Conservation (phyloP, 2,888 invertebrate genomes). For the Drosophila flavopinicola region DNA sequence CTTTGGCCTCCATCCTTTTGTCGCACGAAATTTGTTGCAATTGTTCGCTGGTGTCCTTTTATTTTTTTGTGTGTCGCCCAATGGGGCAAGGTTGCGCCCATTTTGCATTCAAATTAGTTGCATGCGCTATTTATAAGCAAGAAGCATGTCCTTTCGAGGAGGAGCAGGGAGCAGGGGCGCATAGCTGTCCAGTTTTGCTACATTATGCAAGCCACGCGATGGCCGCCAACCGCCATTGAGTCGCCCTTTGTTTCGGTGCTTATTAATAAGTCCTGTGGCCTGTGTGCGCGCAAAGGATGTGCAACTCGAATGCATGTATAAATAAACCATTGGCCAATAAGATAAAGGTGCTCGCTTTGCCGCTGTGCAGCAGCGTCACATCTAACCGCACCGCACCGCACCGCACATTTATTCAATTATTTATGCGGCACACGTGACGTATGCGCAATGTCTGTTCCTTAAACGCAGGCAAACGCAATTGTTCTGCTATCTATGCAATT, state of each 20-base stretch:
- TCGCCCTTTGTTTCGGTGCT: constrained; percentile 29
- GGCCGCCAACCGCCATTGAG: constrained; percentile 11
- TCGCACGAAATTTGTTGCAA: constrained; percentile 54
- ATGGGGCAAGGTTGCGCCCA: constrained; percentile 37
- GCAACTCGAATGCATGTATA: constrained; percentile 23
- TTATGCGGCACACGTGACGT: constrained; percentile 19
- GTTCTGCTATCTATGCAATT: not conserved
- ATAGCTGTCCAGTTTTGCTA: constrained; percentile 12
- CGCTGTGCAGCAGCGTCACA: not conserved
- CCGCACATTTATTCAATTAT: constrained; percentile 15
- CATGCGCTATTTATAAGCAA: constrained; percentile 45
- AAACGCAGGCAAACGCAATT: not conserved
- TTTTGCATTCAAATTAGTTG: constrained; percentile 58
- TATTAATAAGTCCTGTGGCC: constrained; percentile 34
- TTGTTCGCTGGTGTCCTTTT: constrained; percentile 49
- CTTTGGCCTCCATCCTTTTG: constrained; percentile 23
- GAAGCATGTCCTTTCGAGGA: constrained; percentile 6
- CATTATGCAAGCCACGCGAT: constrained; percentile 50
- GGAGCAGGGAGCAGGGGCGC: not conserved
- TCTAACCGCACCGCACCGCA: too few relatives aligned
- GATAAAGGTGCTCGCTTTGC: too few relatives aligned
- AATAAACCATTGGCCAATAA: constrained; percentile 18
- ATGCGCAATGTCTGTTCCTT: constrained; percentile 24
- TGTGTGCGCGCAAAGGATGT: constrained; percentile 3
- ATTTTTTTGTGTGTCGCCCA: constrained; percentile 24